Base-by-base conservation (phyloP, 2,888 invertebrate species). In the Cephus pygmeus region DNA sequence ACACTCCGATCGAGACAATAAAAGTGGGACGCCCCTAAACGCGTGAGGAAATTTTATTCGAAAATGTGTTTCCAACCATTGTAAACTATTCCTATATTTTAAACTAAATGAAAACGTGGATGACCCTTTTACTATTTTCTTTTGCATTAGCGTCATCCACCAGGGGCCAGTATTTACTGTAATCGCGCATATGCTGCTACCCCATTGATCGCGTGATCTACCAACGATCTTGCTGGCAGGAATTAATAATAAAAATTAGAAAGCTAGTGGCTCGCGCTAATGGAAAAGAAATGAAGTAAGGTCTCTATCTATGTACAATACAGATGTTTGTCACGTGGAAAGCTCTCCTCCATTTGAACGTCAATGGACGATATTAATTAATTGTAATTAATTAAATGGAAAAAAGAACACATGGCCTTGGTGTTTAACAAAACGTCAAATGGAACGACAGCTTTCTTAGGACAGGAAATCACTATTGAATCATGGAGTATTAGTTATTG, bases 401-500 rank as follows among this genome's bases (percentile, higher is more conserved):
- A 78, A 76, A 75, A 71, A 68, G 73, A 76, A 83, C 79, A 81
- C 81, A 81, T 84, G 85, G 84, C 83, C 84, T 84, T 83, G 83
- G 81, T 81, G 82, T 84, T 82, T 69, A 81, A 83, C 79, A 78
- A 73, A 81, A 76, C 75, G 80, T 77, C 79, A 83, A 81, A 85
- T 81, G 82, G 83, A 77, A 79, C 75, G 86, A 84, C 82, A 84
- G 86, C 83, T 87, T 86, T 84, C 85, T 84, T 34, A 81, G 75
- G 79, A 83, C 81, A 84, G 77, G 77, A 82, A 80, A 84, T 83
- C 82, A 81, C 83, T 84, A 86, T 87, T 85, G 85, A 88, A 87
- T 87, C 86, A 83, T 88, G 87, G 86, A 91, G 88, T 91, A 91
- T 89, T 88, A 88, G 85, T 84, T 88, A 89, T 87, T 91, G 90